These are phyloP conservation scores for Tinamus guttatus DNA, from an alignment of 2,113 vertebrate genomes.

Conservation along the genomic window DNA sequence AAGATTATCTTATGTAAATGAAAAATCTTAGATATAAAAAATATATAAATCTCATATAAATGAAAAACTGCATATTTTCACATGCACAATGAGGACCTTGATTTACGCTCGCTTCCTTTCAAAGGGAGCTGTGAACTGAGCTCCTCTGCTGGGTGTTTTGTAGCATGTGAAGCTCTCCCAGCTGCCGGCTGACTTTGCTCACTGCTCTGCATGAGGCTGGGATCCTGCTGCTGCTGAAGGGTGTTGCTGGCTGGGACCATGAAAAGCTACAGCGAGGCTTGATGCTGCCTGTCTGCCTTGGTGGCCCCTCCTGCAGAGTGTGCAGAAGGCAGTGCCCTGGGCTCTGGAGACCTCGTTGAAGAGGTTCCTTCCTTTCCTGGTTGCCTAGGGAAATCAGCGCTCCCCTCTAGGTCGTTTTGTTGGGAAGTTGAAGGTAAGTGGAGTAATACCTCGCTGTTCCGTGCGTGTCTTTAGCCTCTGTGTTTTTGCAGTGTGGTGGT, in stretches of 20 bases:
- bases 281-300: background rate
- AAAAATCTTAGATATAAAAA: background rate
- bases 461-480: fast-evolving
- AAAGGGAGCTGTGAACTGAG: background rate
- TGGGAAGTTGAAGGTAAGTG: background rate
- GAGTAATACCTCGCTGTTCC: background rate
- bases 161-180: background rate
- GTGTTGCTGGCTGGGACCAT: fast-evolving
- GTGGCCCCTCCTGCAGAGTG: background rate
- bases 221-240: fast-evolving
- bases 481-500: background rate
- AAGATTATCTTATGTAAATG: background rate
- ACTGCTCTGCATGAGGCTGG: fast-evolving
- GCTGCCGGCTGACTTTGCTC: background rate
- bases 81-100: fast-evolving
- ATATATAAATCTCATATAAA: background rate
- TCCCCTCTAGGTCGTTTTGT: fast-evolving
- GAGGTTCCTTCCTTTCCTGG: background rate
- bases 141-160: background rate
- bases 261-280: fast-evolving
- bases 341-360: background rate
- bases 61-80: background rate
- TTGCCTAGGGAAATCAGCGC: background rate
- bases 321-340: background rate
- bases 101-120: fast-evolving